These are phyloP conservation scores for Eulacestoma nigropectus DNA, from an alignment of 2,113 vertebrate genomes.

Conservation along the genomic window DNA sequence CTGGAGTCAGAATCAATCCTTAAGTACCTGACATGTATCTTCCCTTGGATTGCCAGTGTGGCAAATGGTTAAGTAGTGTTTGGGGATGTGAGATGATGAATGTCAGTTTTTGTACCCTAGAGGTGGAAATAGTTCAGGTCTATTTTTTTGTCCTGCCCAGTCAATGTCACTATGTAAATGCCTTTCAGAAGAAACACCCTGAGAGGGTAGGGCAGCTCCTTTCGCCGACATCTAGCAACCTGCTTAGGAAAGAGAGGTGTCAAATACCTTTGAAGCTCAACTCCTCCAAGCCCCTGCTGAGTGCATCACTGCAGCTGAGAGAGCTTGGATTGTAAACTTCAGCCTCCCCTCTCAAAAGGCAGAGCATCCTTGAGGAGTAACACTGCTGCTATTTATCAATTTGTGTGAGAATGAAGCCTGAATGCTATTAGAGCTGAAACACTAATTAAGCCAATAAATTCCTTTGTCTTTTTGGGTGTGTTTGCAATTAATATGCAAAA, in stretches of 20 bases:
- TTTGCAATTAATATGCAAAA: slow-evolving; percentile 69
- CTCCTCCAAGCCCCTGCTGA: background rate
- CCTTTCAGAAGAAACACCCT: background rate
- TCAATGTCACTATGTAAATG: background rate
- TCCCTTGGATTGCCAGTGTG: background rate
- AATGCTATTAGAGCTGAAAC: slow-evolving; percentile 26
- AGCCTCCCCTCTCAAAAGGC: background rate
- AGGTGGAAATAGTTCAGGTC: background rate
- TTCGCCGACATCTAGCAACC: background rate
- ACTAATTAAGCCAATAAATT: slow-evolving; percentile 57
- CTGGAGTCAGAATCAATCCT: background rate
- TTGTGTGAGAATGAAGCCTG: slow-evolving; percentile 7
- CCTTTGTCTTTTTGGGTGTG: slow-evolving; percentile 21
- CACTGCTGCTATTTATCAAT: background rate
- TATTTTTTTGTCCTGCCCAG: background rate
- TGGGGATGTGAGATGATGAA: background rate
- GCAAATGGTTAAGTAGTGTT: background rate
- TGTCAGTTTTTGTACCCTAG: background rate
- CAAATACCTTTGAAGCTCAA: background rate
- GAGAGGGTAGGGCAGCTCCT: background rate
- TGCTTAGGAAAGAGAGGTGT: background rate
- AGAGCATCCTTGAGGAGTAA: slow-evolving; percentile 13
- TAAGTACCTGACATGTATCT: background rate
- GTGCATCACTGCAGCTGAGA: background rate
- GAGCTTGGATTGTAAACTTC: background rate